These are phyloP conservation scores for Tipula vernalis DNA, from an alignment of 2,888 invertebrate genomes.

Conservation along the genomic window DNA sequence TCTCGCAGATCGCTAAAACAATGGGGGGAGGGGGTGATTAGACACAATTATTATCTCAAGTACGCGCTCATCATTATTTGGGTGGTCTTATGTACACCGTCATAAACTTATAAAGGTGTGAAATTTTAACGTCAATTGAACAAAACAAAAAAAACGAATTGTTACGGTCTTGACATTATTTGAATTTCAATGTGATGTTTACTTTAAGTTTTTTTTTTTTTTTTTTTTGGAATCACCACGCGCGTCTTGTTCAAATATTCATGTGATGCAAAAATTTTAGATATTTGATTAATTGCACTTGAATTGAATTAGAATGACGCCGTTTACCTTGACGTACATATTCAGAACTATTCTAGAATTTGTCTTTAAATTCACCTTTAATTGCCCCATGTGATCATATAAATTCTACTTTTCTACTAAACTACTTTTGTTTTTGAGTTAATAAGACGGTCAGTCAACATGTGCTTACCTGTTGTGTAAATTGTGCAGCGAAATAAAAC, in stretches of 20 bases:
- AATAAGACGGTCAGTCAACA: too few species aligned
- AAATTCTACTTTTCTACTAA: not conserved
- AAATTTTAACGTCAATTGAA: not conserved
- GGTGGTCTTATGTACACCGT: not conserved
- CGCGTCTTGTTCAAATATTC: not conserved
- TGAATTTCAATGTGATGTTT: not conserved
- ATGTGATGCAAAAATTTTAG: not conserved
- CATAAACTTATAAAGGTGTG: not conserved
- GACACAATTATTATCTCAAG: not conserved
- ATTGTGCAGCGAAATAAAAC: too few species aligned
- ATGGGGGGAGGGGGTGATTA: too few species aligned
- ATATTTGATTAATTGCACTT: not conserved
- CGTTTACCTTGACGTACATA: not conserved
- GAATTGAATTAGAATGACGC: not conserved
- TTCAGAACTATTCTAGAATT: not conserved
- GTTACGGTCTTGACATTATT: not conserved
- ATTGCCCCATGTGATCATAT: not conserved
- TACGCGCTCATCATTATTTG: not conserved
- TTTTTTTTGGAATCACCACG: not conserved
- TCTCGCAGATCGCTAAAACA: not conserved
- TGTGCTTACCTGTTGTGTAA: too few species aligned
- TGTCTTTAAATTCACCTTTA: not conserved
- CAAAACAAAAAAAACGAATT: not conserved
- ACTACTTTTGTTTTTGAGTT: too few species aligned
- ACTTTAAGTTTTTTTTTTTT: not conserved